Evolutionary conservation across 2,888 invertebrate genomes (phyloP).

Genomic region (Drymonia ruficornis): DNA sequence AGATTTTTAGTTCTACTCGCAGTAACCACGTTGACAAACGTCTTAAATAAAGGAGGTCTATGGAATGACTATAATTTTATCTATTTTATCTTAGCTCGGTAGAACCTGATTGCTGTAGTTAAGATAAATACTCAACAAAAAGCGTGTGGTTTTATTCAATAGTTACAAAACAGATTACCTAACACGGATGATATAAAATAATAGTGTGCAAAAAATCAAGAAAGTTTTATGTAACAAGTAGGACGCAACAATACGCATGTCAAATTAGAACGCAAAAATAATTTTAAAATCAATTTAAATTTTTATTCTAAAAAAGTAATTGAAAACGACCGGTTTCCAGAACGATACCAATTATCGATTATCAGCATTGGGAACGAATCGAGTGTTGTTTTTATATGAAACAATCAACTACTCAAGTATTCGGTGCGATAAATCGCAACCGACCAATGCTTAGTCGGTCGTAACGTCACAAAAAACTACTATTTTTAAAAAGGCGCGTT

Average conservation of each 20-base stretch:
- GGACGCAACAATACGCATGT: conserved; percentile 34
- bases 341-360: conserved; percentile 48
- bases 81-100: too few species aligned
- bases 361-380: conserved; percentile 48
- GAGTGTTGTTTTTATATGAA: conserved; percentile 38
- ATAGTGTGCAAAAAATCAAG: background rate
- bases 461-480: conserved; percentile 52
- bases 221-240: conserved; percentile 1
- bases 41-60: too few species aligned
- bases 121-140: too few species aligned
- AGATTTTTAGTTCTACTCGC: background rate
- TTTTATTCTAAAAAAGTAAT: conserved; percentile 42
- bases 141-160: background rate
- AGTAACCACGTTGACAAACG: too few species aligned
- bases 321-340: conserved; percentile 28
- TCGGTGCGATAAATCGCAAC: conserved; percentile 53
- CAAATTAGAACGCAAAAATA: conserved; percentile 40
- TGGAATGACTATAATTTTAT: too few species aligned
- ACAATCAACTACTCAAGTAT: conserved; percentile 54
- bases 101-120: too few species aligned
- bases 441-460: conserved; percentile 44
- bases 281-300: conserved; percentile 45
- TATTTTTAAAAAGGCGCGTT: conserved; percentile 24
- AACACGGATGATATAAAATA: conserved; percentile 3
- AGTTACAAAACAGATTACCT: conserved; percentile 6